These are phyloP conservation scores for Pteria penguin DNA, from an alignment of 2,888 invertebrate genomes.

Conservation along the genomic window DNA sequence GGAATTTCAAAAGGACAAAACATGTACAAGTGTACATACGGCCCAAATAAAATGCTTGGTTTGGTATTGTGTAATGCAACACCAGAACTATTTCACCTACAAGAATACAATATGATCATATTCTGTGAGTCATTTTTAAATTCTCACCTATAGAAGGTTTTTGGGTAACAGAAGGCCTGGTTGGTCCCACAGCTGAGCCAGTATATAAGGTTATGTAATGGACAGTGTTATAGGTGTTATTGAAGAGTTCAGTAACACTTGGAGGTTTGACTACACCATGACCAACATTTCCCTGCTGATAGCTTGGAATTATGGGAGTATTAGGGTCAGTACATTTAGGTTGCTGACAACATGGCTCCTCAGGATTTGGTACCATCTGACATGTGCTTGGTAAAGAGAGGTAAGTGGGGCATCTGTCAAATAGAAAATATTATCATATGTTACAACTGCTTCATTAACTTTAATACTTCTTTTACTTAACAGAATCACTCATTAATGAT, in stretches of 20 bases:
- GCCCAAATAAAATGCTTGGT: no score
- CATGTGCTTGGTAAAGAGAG: slow-evolving; percentile 60
- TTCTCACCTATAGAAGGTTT: slow-evolving; percentile 59
- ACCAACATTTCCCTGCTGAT: slow-evolving; percentile 54
- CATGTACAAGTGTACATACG: no score
- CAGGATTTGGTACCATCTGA: slow-evolving; percentile 56
- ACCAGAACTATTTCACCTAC: no score
- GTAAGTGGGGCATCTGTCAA: slow-evolving; percentile 65
- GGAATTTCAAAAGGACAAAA: no score
- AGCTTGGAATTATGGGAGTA: slow-evolving; percentile 59
- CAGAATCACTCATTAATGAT: no score
- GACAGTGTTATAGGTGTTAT: slow-evolving; percentile 51
- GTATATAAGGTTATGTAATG: slow-evolving; percentile 47
- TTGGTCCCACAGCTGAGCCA: slow-evolving; percentile 48
- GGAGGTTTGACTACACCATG: slow-evolving; percentile 63
- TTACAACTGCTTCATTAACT: no score
- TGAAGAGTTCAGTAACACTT: slow-evolving; percentile 54
- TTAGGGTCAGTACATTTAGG: slow-evolving; percentile 63
- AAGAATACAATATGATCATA: no score
- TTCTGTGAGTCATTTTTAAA: no score
- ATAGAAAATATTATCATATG: no score
- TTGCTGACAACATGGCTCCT: slow-evolving; percentile 65
- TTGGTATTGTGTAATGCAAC: no score
- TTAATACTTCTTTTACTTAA: no score
- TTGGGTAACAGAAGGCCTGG: slow-evolving; percentile 33